Base-by-base conservation (phyloP, 2,113 vertebrate genomes). In the Oncorhynchus kisutch region DNA sequence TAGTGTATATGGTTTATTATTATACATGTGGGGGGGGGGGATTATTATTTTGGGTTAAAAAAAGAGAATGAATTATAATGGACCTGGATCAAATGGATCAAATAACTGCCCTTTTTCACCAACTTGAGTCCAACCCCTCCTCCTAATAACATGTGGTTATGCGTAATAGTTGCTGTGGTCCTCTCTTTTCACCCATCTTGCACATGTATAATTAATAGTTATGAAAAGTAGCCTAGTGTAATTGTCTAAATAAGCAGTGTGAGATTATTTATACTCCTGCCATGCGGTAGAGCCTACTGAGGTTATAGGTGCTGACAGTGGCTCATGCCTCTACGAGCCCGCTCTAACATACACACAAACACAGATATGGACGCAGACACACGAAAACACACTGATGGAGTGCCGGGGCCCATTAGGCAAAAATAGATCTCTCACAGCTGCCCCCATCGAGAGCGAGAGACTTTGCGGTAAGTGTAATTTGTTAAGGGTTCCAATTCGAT, bases 401-500 rank as follows among this genome's bases (percentile, higher is more conserved):
- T 59, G 86, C 82, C 80, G 81, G 72, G 81, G 72, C 29, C 82
- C 81, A 81, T 88, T 88, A 84, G 75, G 79, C 70, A 78, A 71
- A 86, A 85, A 87, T 83, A 85, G 82, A 91, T 86, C 82, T 80
- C 67, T 62, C 80, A 86, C 87, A 92, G 90, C 88, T 90, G 88
- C 80, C 85, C 75, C 77, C 86, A 78, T 85, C 39, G 13, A 70
- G 45, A 83, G 83, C 81, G 54, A 83, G 62, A 24, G 13, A 70
- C 66, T 11, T 31, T 45, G 39, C 9, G 11, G 39, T 45, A 11
- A 45, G 39, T 45, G 45, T 45, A 3, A 11, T 45, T 45, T 12
- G 39, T 45, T 45, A 9, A 45, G 39, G 39, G 39, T 45, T 45
- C 39, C 9, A 81, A 80, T 81, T 60, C 49, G 48, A 83, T 34